phyloP scores from a whole-genome alignment of 2,888 invertebrate genomes.

The Erpobdella octoculata region DNA sequence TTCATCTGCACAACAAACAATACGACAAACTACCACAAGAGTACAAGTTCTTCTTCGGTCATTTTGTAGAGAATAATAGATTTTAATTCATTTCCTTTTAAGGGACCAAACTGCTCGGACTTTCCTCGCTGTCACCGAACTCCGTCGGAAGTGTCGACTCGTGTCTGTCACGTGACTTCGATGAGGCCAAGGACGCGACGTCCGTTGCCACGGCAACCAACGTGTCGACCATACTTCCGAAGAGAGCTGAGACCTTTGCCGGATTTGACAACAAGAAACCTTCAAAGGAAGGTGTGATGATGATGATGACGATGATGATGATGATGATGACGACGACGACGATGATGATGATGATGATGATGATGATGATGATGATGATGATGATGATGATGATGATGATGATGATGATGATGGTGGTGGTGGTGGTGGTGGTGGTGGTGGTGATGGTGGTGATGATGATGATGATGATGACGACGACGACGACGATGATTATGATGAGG shows the following conservation, averaged over 20 bases:
- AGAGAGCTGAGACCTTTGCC: conserved; percentile 89
- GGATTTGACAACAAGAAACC: conserved; percentile 66
- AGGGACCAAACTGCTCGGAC: conserved; percentile 12
- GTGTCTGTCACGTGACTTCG: conserved; percentile 8
- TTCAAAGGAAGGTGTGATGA: background rate
- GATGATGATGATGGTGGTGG: background rate
- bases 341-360: conserved; percentile 20
- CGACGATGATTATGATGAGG: too few species aligned
- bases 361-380: conserved; percentile 9
- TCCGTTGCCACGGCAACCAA: background rate
- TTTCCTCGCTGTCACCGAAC: conserved; percentile 7
- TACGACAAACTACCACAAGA: too few species aligned
- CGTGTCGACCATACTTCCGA: conserved; percentile 61
- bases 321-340: background rate
- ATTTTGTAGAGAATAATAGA: too few species aligned
- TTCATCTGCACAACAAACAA: too few species aligned
- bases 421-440: background rate
- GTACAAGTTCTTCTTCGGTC: too few species aligned
- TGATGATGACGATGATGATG: background rate
- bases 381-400: conserved; percentile 13
- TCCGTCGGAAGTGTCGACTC: conserved; percentile 5
- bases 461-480: too few species aligned
- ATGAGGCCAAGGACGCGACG: background rate
- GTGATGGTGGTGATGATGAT: too few species aligned
- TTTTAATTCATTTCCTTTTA: too few species aligned